Evolutionary conservation across 1,140 invertebrate species (phyloP), one percentile per base, ranked within the genome.

Genomic region (Lordiphosa collinella): DNA sequence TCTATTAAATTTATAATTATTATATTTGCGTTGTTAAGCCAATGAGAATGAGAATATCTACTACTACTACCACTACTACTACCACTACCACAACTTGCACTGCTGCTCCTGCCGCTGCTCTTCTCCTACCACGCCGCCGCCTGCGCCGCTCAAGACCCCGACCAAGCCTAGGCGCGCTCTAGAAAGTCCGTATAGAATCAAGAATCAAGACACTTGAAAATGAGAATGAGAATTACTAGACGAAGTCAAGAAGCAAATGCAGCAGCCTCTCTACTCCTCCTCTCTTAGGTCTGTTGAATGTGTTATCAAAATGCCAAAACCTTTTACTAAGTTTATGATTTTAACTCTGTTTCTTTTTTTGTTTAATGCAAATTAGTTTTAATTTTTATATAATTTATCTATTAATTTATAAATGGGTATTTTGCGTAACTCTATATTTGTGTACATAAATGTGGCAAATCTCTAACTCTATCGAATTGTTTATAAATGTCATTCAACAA

Each of bases 1-100:
- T 86, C 68, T 78, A 71, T 78, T 74, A 75, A 78, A 86, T 86
- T 86, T 80, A 44, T 44, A 86, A 86, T 78, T 80, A 76, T 75
- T 84, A 82, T 84, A 87, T 86, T 87, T 85, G 74, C 85, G 78
- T 82, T 84, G 78, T 78, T 79, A 87, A 87, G 86, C 86, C 86
- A 87, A 87, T 87, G 78, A 87, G 79, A 88, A 79, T 87, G 86
- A 88, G 86, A 88, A 86, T 75, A 86, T 88, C 68, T 79, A 80
- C 78, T 84, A 80, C 75, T 74, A 75, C 72, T 75, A 75, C 76
- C 71, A 82, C 62, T 79, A 73, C 79, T 58, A 82, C 76, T 76
- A 82, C 76, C 67, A 76, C 75, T 67, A 82, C 79, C 56, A 84
- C 85, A 86, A 85, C 79, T 87, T 80, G 79, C 78, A 79, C 70